Base-by-base conservation (phyloP, 2,797 vertebrate species). In the Megalops cyprinoides region DNA sequence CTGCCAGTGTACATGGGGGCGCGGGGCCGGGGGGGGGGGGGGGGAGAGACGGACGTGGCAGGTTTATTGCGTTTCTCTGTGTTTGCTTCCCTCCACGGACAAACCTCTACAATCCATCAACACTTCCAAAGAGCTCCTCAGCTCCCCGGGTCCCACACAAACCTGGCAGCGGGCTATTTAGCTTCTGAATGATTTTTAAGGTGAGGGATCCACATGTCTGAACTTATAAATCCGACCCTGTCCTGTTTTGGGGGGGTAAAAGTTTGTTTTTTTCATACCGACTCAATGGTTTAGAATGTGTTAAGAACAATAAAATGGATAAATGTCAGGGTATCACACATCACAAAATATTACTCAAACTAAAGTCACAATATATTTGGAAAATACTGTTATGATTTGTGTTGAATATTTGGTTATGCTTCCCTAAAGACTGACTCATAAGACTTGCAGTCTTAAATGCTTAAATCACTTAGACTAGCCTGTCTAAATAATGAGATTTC, bases 1-100 rank as follows among this genome's bases (percentile, higher is more conserved):
- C 79, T 86, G 91, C 90, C 91, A 91, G 88, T 84, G 85, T 80
- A 87, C 83, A 86, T 81, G 81, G 81, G 82, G 23, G 46, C 69
- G 81, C n/a, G 79, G 76, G n/a, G 34, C n/a, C 25, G 18, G 31
- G 76, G 55, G 4, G 34, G 31, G 20, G 71, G 51, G 25, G 69
- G 20, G 44, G n/a, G n/a, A n/a, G n/a, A n/a, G n/a, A n/a, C n/a
- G n/a, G n/a, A 58, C 15, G 25, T 37, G 20, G 8, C 37, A 78
- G 87, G 84, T 84, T 89, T 85, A 89, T 7, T 4, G 84, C 85
- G 82, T 84, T 87, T 82, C 62, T 76, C 75, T 53, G 20, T n/a
- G 55, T 71, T 75, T 76, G 62, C 48, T 85, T 23, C 4, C 1
- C 69, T 67, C 55, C 39, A 20, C 49, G 48, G 79, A 82, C 48